phyloP scores from a whole-genome alignment of 2,888 invertebrate genomes.

The Chrysolina haemoptera region DNA sequence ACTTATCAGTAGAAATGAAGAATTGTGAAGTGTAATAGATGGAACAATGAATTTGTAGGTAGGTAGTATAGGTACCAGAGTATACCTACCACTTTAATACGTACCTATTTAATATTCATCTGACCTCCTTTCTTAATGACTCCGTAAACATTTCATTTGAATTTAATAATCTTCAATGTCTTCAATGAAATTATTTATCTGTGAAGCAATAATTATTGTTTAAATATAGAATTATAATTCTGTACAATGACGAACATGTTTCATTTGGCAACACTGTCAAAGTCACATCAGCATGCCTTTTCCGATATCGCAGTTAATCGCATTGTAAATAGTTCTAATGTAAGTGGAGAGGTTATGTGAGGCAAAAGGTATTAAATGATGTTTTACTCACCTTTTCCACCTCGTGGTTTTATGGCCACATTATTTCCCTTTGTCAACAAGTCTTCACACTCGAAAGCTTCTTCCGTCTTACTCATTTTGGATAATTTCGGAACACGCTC shows the following conservation, averaged over 20 bases:
- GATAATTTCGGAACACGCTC: background rate
- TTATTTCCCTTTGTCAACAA: conserved; percentile 29
- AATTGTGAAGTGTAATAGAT: no score
- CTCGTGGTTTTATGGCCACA: background rate
- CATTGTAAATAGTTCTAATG: background rate
- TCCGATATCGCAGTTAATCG: background rate
- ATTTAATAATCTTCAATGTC: background rate
- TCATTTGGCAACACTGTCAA: conserved; percentile 21
- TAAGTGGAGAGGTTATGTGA: conserved; percentile 3
- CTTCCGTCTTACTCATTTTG: conserved; percentile 32
- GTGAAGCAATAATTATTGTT: background rate
- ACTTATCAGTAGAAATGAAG: no score
- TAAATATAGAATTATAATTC: background rate
- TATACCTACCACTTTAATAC: no score
- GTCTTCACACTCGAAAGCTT: conserved; percentile 37
- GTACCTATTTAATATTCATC: no score
- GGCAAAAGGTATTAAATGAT: background rate
- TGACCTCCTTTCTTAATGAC: no score
- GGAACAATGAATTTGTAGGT: no score
- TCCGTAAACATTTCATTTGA: no score
- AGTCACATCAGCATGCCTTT: background rate
- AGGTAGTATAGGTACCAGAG: no score
- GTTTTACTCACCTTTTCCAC: conserved; percentile 12
- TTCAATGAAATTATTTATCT: background rate
- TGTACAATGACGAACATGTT: background rate